Base-by-base conservation (phyloP, 2,113 vertebrate species). In the Phalacrocorax carbo region DNA sequence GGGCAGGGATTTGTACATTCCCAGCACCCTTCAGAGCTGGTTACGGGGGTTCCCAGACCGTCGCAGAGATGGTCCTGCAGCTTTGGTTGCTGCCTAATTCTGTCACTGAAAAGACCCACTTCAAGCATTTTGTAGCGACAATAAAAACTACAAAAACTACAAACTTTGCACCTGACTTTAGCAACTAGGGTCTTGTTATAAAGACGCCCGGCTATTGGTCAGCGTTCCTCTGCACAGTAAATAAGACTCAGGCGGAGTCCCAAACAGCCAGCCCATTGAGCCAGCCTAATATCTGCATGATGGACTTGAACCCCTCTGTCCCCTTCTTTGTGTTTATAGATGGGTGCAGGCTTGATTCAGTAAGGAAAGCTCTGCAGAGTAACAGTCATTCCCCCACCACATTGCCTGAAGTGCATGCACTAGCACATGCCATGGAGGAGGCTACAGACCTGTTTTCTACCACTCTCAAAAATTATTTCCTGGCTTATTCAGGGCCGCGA, bases 301-400 rank as follows among this genome's bases (percentile, higher is more conserved):
- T 44, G 82, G 70, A 8, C 38, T 70, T 70, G 79, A 14, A 9
- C 2, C 49, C 55, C 21, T 48, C 21, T 44, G 48, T 29, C 8
- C 54, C 34, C 32, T 34, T 27, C 73, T 72, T 23, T 5, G 0
- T 0, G 0, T 14, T 15, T 48, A 48, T 9, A 68, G 25, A 3
- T 12, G 57, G 52, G 3, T 15, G 30, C 15, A 34, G 81, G 61
- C 78, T 75, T 38, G 49, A 57, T 30, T 34, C 58, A 25, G 64
- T 17, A n/a, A 23, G 51, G 73, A 81, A 29, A 72, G n/a, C 80
- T 81, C 79, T 44, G 82, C 62, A 54, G 66, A 17, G 40, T 29
- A 34, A 18, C 48, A 34, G 44, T 7, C 30, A 10, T 10, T 34
- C 13, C 19, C 10, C 18, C 34, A 11, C 11, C 22, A 26, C 27